Evolutionary conservation across 2,113 vertebrate genomes (phyloP).

Genomic region (Phodopus roborovskii): DNA sequence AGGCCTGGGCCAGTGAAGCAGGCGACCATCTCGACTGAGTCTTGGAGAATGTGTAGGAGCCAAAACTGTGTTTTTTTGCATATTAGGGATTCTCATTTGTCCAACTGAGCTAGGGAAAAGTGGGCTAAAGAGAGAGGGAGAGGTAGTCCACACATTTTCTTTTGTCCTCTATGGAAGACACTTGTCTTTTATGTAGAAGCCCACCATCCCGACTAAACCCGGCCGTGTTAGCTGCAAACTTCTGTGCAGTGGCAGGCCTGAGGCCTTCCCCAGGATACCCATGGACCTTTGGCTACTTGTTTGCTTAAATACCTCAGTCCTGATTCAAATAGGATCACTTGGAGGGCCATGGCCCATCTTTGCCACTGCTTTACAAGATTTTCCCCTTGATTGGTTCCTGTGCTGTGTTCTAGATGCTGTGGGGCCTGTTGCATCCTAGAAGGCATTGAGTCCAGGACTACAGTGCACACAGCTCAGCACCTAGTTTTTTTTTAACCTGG

Average conservation of each 20-base stretch:
- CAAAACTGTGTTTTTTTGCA: neutral
- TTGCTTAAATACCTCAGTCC: neutral
- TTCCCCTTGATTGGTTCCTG: neutral
- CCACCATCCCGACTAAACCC: neutral
- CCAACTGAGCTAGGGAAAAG: neutral
- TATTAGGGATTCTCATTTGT: neutral
- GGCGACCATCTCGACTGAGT: neutral
- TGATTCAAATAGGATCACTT: neutral
- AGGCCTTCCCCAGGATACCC: neutral
- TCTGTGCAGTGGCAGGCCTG: neutral
- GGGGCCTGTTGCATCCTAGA: neutral
- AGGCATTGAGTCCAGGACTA: neutral
- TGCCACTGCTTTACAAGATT: neutral
- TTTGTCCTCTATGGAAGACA: neutral
- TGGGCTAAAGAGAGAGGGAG: neutral
- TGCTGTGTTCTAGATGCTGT: too few relatives aligned
- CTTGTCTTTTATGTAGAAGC: neutral
- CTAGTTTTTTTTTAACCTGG: neutral
- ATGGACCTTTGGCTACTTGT: neutral
- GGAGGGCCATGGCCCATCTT: neutral
- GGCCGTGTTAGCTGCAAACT: neutral
- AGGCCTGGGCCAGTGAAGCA: neutral
- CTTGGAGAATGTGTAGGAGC: neutral
- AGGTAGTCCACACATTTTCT: rapidly evolving
- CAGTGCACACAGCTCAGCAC: neutral